Conservation (phyloP, 1,140 invertebrate species). For the Anastatus disparis region DNA sequence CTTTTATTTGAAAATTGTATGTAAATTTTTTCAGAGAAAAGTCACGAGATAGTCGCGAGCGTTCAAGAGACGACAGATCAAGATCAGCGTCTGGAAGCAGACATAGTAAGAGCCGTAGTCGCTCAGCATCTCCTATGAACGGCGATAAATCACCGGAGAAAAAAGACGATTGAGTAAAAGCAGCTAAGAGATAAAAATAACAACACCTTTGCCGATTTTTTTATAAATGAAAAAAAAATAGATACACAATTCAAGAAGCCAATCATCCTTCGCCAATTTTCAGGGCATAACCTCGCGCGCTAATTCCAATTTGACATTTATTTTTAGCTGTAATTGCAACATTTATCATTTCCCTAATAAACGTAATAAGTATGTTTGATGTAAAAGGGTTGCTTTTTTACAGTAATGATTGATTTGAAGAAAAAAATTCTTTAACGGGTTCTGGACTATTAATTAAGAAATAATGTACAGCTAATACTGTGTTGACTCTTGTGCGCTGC, state of each 20-base stretch:
- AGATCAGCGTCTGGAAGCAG: conserved; percentile 66
- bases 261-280: conserved; percentile 37
- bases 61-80: conserved; percentile 63
- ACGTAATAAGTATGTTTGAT: too few relatives aligned
- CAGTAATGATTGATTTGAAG: too few relatives aligned
- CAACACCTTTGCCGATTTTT: conserved; percentile 31
- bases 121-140: conserved; percentile 68
- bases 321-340: too few relatives aligned
- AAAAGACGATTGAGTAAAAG: conserved; percentile 60
- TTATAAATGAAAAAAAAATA: conserved; percentile 33
- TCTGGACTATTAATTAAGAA: conserved; percentile 5
- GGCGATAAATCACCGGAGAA: conserved; percentile 68
- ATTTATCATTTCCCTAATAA: too few relatives aligned
- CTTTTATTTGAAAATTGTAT: not conserved
- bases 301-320: conserved; percentile 19
- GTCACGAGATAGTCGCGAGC: conserved; percentile 59
- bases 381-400: too few relatives aligned
- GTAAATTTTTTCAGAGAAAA: conserved; percentile 58
- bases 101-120: conserved; percentile 69
- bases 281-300: conserved; percentile 2
- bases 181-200: conserved; percentile 8
- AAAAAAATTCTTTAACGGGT: not conserved
- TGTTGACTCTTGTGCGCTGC: conserved; percentile 29
- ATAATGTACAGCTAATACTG: conserved; percentile 26
- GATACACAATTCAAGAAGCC: conserved; percentile 46